Evolutionary conservation across 2,797 vertebrate species (phyloP).

Genomic region (Sebastes trivittatus): DNA sequence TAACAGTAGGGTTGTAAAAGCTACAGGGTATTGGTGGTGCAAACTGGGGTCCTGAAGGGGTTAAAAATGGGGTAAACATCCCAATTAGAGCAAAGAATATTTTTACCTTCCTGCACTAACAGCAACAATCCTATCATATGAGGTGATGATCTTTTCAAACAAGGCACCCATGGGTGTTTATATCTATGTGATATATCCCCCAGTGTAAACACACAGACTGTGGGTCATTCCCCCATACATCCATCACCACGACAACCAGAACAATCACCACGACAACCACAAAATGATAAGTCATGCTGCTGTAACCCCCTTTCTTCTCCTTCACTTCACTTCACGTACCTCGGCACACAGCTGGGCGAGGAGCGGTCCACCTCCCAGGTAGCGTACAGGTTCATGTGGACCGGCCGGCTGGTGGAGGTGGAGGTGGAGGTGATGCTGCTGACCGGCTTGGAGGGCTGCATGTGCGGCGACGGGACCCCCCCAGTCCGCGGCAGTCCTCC

Average conservation of each 20-base stretch:
- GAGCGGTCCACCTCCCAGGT: constrained; percentile 95
- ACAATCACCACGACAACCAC: background rate
- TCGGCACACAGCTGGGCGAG: constrained; percentile 93
- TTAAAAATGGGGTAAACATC: background rate
- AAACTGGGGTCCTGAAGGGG: background rate
- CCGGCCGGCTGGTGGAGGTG: constrained; percentile 83
- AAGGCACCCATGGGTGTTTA: background rate
- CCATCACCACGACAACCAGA: background rate
- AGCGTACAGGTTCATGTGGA: constrained; percentile 95
- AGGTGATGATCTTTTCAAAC: background rate
- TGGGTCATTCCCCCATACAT: background rate
- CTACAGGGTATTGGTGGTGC: background rate
- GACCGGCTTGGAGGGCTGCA: constrained; percentile 86
- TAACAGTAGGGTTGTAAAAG: too few species aligned
- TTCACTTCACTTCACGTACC: constrained; percentile 75
- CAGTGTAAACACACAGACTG: constrained; percentile 18
- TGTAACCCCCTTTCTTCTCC: background rate
- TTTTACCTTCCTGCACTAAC: background rate
- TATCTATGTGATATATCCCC: background rate
- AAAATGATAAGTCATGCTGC: constrained; percentile 25
- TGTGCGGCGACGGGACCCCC: constrained; percentile 83
- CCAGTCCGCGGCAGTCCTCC: constrained; percentile 86
- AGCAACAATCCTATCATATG: background rate
- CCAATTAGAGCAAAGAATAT: background rate
- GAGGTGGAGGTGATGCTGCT: constrained; percentile 62